Evolutionary conservation across 2,797 vertebrate species (phyloP), one percentile per base, ranked within the genome.

Genomic region (Parambassis ranga): DNA sequence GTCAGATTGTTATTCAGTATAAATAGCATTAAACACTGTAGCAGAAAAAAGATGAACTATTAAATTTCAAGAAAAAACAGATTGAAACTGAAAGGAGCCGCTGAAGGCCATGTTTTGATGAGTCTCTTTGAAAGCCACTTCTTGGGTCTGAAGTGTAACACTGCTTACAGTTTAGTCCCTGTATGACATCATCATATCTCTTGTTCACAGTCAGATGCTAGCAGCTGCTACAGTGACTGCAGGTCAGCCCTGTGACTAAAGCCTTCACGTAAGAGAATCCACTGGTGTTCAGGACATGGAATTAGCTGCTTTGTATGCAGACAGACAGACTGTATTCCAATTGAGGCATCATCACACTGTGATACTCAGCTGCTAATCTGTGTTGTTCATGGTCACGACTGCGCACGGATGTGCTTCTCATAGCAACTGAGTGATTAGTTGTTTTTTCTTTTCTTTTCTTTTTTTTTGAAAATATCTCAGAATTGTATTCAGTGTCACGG

Each of bases 341-440:
- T 63, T 66, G 67, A 86, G 59, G 66, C 59, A 35, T 81, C 59
- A 35, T 81, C 77, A 64, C 60, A 64, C 61, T 51, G 23, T 70
- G 71, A 71, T 77, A 65, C 57, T 33, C 46, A 57, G 65, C 61
- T 55, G 36, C 32, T 84, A 84, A 87, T 84, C 79, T 53, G 11
- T 67, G 72, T 71, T 79, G 74, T 81, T 83, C 74, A 68, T 77
- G 78, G 67, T 69, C 71, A 66, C 44, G 16, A 39, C 74, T 71
- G 60, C n/a, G 18, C 55, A 61, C 62, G 71, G 79, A 77, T 87
- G 84, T 87, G 87, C 71, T 86, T 46, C 60, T 71, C 74, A 86
- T 81, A 67, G 64, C 70, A 83, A 80, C 49, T 14, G 6, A 65
- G 79, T 75, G 79, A 86, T 88, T 84, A 79, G 26, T 46, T 30